Evolutionary conservation across 1,140 invertebrate genomes (phyloP).

Genomic region (Drosophila bifasciata): DNA sequence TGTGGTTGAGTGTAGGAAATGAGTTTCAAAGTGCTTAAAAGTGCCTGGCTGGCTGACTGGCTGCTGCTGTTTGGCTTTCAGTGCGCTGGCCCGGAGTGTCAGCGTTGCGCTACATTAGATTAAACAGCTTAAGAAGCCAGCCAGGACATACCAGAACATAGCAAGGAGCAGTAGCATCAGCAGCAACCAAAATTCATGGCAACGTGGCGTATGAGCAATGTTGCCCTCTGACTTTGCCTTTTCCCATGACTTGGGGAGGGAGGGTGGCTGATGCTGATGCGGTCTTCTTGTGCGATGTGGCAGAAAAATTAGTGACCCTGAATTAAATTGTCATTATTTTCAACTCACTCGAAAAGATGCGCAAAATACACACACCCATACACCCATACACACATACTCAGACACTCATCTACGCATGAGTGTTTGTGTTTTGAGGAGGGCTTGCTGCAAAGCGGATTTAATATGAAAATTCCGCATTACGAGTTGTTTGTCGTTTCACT

Average conservation of each 20-base stretch:
- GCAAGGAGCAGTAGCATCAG: background rate
- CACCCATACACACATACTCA: slow-evolving; percentile 22
- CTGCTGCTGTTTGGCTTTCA: slow-evolving; percentile 59
- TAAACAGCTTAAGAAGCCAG: slow-evolving; percentile 78
- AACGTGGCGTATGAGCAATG: slow-evolving; percentile 69
- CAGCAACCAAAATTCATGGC: slow-evolving; percentile 52
- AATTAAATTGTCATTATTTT: slow-evolving; percentile 82
- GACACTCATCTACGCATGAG: slow-evolving; percentile 8
- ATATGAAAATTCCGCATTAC: slow-evolving; percentile 81
- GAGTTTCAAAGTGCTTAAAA: slow-evolving; percentile 78
- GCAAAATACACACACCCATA: slow-evolving; percentile 44
- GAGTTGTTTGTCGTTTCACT: slow-evolving; percentile 78
- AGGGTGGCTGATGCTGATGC: slow-evolving; percentile 36
- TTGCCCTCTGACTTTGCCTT: slow-evolving; percentile 25
- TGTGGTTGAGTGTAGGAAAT: slow-evolving; percentile 76
- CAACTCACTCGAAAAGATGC: slow-evolving; percentile 78
- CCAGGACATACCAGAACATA: slow-evolving; percentile 40
- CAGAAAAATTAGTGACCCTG: slow-evolving; percentile 83
- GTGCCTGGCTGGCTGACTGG: slow-evolving; percentile 39
- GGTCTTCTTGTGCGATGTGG: slow-evolving; percentile 72
- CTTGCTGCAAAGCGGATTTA: slow-evolving; percentile 76
- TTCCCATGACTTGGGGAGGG: slow-evolving; percentile 21
- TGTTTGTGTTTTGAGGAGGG: slow-evolving; percentile 55
- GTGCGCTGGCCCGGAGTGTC: slow-evolving; percentile 51
- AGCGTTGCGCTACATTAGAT: slow-evolving; percentile 68